Evolutionary conservation across 2,113 vertebrate species (phyloP).

Genomic region (Serranochromis macrocephalus): DNA sequence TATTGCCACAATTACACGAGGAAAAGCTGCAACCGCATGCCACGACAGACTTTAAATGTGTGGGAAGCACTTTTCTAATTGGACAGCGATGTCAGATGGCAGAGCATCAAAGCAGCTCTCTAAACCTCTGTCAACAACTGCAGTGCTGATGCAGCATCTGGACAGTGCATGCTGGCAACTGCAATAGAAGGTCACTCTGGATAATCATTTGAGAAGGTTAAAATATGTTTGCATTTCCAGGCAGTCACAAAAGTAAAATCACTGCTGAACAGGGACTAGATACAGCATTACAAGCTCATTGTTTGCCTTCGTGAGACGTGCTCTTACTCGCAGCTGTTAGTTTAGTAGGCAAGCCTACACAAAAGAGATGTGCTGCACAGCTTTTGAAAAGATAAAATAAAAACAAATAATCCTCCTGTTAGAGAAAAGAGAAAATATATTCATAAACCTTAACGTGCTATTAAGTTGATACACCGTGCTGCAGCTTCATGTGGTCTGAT

Average conservation of each 20-base stretch:
- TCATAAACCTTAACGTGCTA: background rate
- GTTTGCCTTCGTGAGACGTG: background rate
- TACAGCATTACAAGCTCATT: background rate
- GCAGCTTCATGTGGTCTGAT: background rate
- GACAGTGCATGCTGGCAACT: background rate
- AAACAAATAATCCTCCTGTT: background rate
- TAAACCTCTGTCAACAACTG: slow-evolving; percentile 67
- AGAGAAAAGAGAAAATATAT: background rate
- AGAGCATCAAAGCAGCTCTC: slow-evolving; percentile 33
- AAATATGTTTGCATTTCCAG: background rate
- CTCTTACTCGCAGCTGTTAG: background rate
- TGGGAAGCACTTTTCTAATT: slow-evolving; percentile 67
- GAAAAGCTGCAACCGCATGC: slow-evolving; percentile 42
- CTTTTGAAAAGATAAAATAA: background rate
- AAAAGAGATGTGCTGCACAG: background rate
- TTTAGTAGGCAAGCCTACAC: fast-evolving
- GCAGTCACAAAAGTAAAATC: background rate
- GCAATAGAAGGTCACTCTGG: slow-evolving; percentile 52
- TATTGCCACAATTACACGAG: slow-evolving; percentile 35
- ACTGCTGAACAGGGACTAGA: fast-evolving
- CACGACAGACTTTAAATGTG: slow-evolving; percentile 27
- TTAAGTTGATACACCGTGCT: fast-evolving
- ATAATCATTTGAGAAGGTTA: slow-evolving; percentile 37
- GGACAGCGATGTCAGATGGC: slow-evolving; percentile 60
- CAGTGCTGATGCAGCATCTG: slow-evolving; percentile 53